Evolutionary conservation across 2,113 vertebrate genomes (phyloP), one percentile per base, ranked within the genome.

Genomic region (Chascanopsetta lugubris): DNA sequence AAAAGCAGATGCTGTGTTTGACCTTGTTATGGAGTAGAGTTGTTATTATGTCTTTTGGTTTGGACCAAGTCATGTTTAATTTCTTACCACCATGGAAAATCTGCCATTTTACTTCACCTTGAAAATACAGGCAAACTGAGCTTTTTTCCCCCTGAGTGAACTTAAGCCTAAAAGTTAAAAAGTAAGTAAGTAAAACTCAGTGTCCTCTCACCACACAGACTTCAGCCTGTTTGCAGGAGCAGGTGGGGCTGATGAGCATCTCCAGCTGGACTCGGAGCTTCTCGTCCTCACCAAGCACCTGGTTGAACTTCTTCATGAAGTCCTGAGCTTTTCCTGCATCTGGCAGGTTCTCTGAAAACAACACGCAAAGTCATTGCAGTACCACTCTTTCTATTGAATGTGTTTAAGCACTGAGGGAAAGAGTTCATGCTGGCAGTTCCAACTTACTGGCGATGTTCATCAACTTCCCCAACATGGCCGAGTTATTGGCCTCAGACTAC

Each of bases 231-330:
- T 98, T 99, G 87, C 97, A 99, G 17, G 97, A 99, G 89, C 97
- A 99, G 0, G 97, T 95, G 1, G 97, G 97, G 57, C 96, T 99
- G 85, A 99, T 99, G 68, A 99, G 91, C 58, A 95, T 89, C 24
- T 99, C 97, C 69, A 99, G 92, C 48, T 98, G 97, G 64, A 93
- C 90, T 48, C 95, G 79, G 29, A 98, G 93, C 80, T 98, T 99
- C 88, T 99, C 97, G 72, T 99, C 97, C 24, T 99, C 97, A 47
- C 95, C 96, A 8, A 99, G 94, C 85, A 96, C 97, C 79, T 99
- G 97, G 76, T 99, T 99, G 84, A 99, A 99, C 82, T 94, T 99
- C 89, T 99, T 98, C 93, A 99, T 96, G 91, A 99, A 99, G 92
- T 99, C 96, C 90, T 99, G 97, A 72, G 97, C 97, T 89, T 99